Base-by-base conservation (phyloP, 2,888 invertebrate genomes). In the Andrena marginata region DNA sequence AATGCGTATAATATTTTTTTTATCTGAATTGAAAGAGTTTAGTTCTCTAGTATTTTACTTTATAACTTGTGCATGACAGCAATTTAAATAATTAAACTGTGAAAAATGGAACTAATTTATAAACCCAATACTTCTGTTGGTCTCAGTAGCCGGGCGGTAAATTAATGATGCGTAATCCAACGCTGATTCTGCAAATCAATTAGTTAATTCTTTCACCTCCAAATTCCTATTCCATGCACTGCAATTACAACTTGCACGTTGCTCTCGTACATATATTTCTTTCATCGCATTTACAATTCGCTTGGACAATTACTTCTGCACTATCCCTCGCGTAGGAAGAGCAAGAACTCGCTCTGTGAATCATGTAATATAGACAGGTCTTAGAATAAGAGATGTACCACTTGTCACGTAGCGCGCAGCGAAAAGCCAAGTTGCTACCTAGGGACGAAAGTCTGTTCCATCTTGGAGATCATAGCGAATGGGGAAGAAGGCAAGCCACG, bases 361-460 rank as follows among this genome's bases (percentile, higher is more conserved):
- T 82, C 63, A 31, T 75, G 42, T n/a, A 68, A 56, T 67, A 68
- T 71, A 75, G 62, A 71, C 75, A 68, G 49, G 31, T 23, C 10
- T 10, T n/a, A 33, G 74, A 75, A 68, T 68, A 80, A 64, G 62
- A 59, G 56, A 80, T 67, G 62, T 63, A 56, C 67, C 56, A 59
- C 62, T 80, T 71, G 71, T 71, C 82, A 75, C 82, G 82, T 77
- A 67, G 64, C 31, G 48, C 72, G 60, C 64, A 56, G 68, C 65
- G 73, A 80, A 70, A 69, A 68, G 77, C 65, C 49, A 77, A 84
- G 77, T 67, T 84, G 68, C 68, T 78, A 78, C 49, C 80, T 29
- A 42, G 76, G 76, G 77, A 86, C 64, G 72, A 71, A 85, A 74
- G 70, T 80, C 75, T 75, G 68, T 42, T 54, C 54, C 62, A 49